Evolutionary conservation across 2,113 vertebrate species (phyloP).

Genomic region (Lonchura striata): DNA sequence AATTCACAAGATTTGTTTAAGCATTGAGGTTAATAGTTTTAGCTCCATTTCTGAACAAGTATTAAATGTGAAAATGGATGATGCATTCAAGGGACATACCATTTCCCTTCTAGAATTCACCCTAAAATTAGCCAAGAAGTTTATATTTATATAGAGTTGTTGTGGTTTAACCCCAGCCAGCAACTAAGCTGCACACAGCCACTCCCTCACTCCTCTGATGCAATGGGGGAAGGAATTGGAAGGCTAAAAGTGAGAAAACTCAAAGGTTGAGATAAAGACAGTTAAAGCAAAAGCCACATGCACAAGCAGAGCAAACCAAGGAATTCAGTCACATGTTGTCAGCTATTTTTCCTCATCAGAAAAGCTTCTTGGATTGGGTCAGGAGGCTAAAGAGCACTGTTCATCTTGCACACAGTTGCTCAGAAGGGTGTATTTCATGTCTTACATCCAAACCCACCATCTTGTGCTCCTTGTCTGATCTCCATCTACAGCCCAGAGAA

Average conservation of each 20-base stretch:
- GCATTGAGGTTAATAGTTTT: background rate
- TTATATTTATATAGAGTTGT: no score
- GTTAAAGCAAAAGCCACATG: background rate
- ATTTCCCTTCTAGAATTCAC: background rate
- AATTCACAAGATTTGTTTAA: background rate
- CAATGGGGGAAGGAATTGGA: background rate
- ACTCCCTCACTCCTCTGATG: background rate
- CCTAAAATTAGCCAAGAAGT: conserved; percentile 34
- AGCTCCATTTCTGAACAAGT: background rate
- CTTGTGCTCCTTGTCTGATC: background rate
- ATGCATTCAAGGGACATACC: background rate
- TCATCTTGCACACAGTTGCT: background rate
- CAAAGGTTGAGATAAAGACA: background rate
- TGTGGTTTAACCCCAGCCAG: background rate
- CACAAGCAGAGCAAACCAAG: background rate
- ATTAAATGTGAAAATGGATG: conserved; percentile 26
- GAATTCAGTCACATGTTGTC: background rate
- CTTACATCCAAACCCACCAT: background rate
- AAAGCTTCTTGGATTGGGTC: background rate
- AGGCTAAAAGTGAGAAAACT: background rate
- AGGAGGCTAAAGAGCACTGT: background rate
- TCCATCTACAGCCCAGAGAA: background rate
- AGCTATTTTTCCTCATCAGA: background rate
- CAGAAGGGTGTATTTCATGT: background rate
- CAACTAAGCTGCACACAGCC: background rate